phyloP scores from a whole-genome alignment of 2,113 vertebrate genomes.

The Mesitornis unicolor region DNA sequence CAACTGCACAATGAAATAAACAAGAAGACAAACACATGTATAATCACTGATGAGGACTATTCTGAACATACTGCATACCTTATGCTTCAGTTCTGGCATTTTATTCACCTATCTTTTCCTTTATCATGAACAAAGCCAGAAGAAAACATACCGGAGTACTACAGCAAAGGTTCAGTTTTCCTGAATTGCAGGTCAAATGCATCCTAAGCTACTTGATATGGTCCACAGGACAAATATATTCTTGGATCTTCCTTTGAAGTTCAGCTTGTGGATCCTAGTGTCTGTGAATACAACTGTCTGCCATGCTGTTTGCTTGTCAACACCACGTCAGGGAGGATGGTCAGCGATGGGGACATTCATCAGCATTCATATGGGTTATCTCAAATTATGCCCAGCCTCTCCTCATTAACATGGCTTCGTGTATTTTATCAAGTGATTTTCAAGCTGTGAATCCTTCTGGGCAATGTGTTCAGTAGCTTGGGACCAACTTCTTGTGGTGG shows the following conservation, averaged over 20 bases:
- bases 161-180: rapidly evolving
- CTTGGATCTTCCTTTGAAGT: background rate
- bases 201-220: background rate
- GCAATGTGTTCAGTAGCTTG: background rate
- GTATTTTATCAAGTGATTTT: background rate
- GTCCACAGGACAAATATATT: background rate
- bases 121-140: background rate
- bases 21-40: background rate
- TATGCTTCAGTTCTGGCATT: background rate
- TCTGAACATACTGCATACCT: background rate
- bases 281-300: background rate
- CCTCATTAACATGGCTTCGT: background rate
- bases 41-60: background rate
- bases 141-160: background rate
- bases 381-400: background rate
- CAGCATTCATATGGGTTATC: background rate
- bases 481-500: background rate
- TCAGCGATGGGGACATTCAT: background rate
- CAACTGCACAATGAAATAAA: background rate
- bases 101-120: background rate
- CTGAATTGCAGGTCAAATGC: background rate
- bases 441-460: background rate
- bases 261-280: background rate
- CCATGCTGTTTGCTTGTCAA: background rate
- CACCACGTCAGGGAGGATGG: background rate